Evolutionary conservation across 2,797 vertebrate species (phyloP).

Genomic region (Odontamblyopus lacepedii): DNA sequence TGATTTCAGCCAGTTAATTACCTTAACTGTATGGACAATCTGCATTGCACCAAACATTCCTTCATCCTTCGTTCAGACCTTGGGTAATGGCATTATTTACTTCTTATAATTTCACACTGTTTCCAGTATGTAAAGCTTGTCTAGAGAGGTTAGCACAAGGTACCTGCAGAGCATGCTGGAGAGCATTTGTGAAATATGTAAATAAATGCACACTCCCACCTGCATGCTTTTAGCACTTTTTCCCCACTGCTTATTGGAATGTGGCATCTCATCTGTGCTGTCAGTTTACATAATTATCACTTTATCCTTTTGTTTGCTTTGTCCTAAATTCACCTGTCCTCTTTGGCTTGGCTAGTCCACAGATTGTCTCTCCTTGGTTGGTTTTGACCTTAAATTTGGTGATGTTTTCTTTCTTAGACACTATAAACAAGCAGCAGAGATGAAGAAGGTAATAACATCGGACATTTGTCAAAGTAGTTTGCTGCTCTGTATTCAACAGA

Average conservation of each 20-base stretch:
- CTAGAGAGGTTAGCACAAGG: conserved; percentile 32
- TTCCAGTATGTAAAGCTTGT: conserved; percentile 46
- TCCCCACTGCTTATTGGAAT: conserved; percentile 45
- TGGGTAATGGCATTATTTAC: conserved; percentile 39
- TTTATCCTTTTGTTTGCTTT: conserved; percentile 42
- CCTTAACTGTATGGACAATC: conserved; percentile 29
- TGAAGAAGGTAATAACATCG: conserved; percentile 16
- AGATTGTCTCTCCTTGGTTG: background rate
- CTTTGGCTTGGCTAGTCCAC: background rate
- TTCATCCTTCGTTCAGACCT: conserved; percentile 35
- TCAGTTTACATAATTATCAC: conserved; percentile 42
- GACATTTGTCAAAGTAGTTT: conserved; percentile 34
- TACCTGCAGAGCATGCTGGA: conserved; percentile 25
- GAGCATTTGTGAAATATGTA: conserved; percentile 22
- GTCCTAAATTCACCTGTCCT: conserved; percentile 44
- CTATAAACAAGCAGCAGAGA: conserved; percentile 5
- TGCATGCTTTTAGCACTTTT: conserved; percentile 16
- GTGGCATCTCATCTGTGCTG: conserved; percentile 37
- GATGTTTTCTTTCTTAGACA: conserved; percentile 12
- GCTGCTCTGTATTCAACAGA: conserved; percentile 10
- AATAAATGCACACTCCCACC: conserved; percentile 24
- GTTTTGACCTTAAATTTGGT: conserved; percentile 9
- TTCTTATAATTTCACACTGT: conserved; percentile 55
- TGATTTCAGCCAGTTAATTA: conserved; percentile 40
- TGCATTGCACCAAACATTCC: conserved; percentile 41